A percentile compares a stretch with the other conserved stretches of the same genome.
Evolutionary conservation across 92 coral and sea anemone species (phyloP).

Genomic region (Siderastrea radians): DNA sequence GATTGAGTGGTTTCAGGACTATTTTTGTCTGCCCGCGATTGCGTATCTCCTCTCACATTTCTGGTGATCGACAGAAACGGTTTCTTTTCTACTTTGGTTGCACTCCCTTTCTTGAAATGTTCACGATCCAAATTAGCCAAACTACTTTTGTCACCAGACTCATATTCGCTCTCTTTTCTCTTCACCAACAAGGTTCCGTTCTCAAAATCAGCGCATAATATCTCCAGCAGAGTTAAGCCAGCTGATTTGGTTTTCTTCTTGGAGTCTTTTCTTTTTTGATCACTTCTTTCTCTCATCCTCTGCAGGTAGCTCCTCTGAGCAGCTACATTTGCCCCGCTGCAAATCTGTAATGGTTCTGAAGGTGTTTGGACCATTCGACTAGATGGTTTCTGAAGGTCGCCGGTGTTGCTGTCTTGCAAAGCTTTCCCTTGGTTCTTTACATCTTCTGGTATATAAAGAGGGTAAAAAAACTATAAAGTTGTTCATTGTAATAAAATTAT

Average conservation of each 20-base stretch:
- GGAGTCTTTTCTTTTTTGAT: neutral
- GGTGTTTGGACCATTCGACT: neutral
- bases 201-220: slow-evolving; percentile 37
- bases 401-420: neutral
- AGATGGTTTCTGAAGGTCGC: neutral
- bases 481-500: too few relatives aligned
- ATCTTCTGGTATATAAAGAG: slow-evolving; percentile 1
- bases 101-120: neutral
- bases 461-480: neutral
- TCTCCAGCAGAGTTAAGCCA: slow-evolving; percentile 25
- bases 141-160: neutral
- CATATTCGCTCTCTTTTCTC: neutral
- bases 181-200: slow-evolving; percentile 2
- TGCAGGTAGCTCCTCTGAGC: slow-evolving; percentile 5
- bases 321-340: too few relatives aligned
- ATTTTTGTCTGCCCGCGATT: neutral
- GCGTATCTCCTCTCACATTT: neutral
- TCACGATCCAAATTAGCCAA: neutral
- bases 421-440: neutral
- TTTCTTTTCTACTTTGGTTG: neutral
- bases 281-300: neutral
- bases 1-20: neutral
- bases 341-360: neutral
- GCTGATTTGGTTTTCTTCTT: neutral
- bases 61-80: neutral